Percentiles rank a stretch among this genome's conserved stretches.
phyloP scores from a whole-genome alignment of 2,797 vertebrate genomes.

The Rhyacichthys aspro region DNA sequence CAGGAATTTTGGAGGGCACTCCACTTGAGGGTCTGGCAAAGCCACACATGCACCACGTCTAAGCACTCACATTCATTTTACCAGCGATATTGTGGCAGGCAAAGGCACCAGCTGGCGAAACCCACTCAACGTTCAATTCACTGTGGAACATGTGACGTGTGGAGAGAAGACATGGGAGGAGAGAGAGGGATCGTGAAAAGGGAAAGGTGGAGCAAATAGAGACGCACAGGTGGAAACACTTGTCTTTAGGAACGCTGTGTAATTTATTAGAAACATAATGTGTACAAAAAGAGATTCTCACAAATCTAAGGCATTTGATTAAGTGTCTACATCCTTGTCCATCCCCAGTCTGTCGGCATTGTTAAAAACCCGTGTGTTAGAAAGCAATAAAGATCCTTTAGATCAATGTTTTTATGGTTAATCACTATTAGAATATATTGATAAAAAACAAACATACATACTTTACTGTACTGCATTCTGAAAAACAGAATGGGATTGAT shows the following conservation, averaged over 20 bases:
- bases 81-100: slow-evolving; percentile 65
- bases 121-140: slow-evolving; percentile 72
- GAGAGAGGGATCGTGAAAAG: slow-evolving; percentile 13
- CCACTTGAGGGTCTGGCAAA: slow-evolving; percentile 54
- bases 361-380: too few relatives aligned
- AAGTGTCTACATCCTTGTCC: not conserved
- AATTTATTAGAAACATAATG: slow-evolving; percentile 32
- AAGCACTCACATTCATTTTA: slow-evolving; percentile 48
- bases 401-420: too few relatives aligned
- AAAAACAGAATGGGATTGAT: too few relatives aligned
- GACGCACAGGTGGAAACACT: slow-evolving; percentile 69
- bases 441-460: too few relatives aligned
- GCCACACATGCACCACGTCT: slow-evolving; percentile 20
- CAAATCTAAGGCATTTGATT: not conserved
- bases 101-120: slow-evolving; percentile 76
- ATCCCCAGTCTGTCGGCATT: not conserved
- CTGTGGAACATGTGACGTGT: slow-evolving; percentile 52
- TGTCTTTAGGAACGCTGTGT: slow-evolving; percentile 36
- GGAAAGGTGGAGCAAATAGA: slow-evolving; percentile 32
- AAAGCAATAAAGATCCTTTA: too few relatives aligned
- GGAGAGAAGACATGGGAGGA: slow-evolving; percentile 32
- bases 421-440: too few relatives aligned
- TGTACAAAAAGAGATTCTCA: slow-evolving; percentile 2
- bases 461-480: too few relatives aligned
- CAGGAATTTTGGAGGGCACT: slow-evolving; percentile 49